Percentiles rank a stretch among this genome's conserved stretches.
Evolutionary conservation across 1,140 invertebrate species (phyloP).

Genomic region (Musca domestica): DNA sequence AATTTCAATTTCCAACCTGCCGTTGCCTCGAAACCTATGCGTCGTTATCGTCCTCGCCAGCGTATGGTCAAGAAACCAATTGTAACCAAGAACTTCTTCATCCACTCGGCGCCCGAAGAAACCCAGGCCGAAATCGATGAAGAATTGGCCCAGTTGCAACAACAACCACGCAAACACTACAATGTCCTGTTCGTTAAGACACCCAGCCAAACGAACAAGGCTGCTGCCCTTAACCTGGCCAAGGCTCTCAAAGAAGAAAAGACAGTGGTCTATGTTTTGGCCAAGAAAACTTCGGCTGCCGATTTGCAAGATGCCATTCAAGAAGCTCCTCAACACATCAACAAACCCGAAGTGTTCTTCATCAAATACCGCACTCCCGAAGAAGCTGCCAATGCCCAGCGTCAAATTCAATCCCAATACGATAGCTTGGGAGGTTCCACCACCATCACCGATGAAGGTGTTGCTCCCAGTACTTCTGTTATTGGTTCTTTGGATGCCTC

Average conservation of each 20-base stretch:
- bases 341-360: conserved; percentile 63
- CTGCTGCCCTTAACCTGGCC: conserved; percentile 63
- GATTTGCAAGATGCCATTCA: conserved; percentile 80
- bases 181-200: conserved; percentile 86
- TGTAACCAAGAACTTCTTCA: conserved; percentile 51
- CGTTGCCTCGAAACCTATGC: conserved; percentile 10
- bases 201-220: conserved; percentile 68
- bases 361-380: conserved; percentile 67
- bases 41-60: conserved; percentile 41
- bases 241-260: conserved; percentile 75
- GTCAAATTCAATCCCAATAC: conserved; percentile 51
- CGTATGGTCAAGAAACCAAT: conserved; percentile 45
- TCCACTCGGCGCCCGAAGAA: conserved; percentile 50
- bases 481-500: conserved; percentile 45
- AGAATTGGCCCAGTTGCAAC: conserved; percentile 42
- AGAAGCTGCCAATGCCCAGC: conserved; percentile 51
- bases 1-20: conserved; percentile 39
- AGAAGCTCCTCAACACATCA: conserved; percentile 54
- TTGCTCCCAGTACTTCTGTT: conserved; percentile 49
- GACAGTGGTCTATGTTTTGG: conserved; percentile 80
- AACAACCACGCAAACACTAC: conserved; percentile 51
- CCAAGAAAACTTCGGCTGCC: conserved; percentile 70
- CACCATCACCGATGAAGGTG: conserved; percentile 49
- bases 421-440: conserved; percentile 47
- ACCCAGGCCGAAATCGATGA: conserved; percentile 49